Base-by-base conservation (phyloP, 2,797 vertebrate species). In the Anisognathus igniventris region DNA sequence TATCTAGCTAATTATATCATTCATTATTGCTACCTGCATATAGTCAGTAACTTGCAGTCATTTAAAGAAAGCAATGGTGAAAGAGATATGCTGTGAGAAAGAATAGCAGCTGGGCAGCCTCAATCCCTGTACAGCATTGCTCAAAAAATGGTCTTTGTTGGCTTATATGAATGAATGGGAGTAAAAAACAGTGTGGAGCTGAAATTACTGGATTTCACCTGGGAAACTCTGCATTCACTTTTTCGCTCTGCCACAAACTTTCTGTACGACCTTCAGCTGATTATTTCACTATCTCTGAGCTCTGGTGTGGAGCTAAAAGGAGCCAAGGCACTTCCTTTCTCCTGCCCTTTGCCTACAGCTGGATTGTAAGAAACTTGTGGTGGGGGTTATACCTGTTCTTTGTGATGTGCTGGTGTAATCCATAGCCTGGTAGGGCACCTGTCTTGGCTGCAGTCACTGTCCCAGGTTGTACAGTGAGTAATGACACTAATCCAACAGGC, bases 1-100 rank as follows among this genome's bases (percentile, higher is more conserved):
- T 93, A 92, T 93, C 91, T 78, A 92, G 50, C 53, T 96, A 95
- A 95, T 96, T 91, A 68, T 94, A 88, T 96, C 23, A 88, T 93
- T 96, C 81, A 39, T 92, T 81, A 76, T 94, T 95, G 39, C 86
- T 93, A 95, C 89, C 86, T 94, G 83, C 71, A 76, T 84, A 35
- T 71, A 84, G 74, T 50, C 60, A 91, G 56, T 62, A 91, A 82
- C 76, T 89, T 84, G 37, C 13, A 81, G 77, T 80, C 75, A 86
- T 35, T 82, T 94, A 77, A 92, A 82, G 42, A 92, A 90, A 86
- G 64, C 66, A 67, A 5, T 20, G 56, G 22, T 62, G 82, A 75
- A 86, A 86, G 61, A 67, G 64, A 58, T 15, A 54, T 2, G 15
- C 39, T 75, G 21, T 27, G 64, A 65, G 61, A 89, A 93, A 66